These are phyloP conservation scores for Anser cygnoides DNA, from an alignment of 2,113 vertebrate species.

Conservation along the genomic window DNA sequence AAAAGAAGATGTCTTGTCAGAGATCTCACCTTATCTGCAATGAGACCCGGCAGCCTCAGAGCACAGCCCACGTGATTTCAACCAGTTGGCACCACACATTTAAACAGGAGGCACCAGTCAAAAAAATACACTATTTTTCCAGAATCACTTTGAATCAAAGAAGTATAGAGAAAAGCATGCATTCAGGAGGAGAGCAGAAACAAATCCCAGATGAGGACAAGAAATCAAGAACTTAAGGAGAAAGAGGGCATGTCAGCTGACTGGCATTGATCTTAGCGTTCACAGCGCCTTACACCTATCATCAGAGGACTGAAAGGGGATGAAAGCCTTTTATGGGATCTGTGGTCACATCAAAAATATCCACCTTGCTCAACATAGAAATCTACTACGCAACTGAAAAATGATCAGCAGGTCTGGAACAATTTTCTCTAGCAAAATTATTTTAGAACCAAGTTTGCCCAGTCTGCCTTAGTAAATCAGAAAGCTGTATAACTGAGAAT, in stretches of 20 bases:
- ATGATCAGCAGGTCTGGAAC: neutral
- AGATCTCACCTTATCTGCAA: neutral
- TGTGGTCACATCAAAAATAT: neutral
- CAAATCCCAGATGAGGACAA: neutral
- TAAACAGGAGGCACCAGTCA: neutral
- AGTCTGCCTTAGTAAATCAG: neutral
- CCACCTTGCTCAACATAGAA: neutral
- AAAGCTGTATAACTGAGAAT: neutral
- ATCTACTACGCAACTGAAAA: neutral
- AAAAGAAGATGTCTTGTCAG: neutral
- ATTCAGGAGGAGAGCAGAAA: neutral
- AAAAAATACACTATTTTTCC: neutral
- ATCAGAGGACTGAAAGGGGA: neutral
- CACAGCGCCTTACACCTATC: neutral
- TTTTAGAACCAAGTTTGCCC: neutral
- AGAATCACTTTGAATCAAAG: neutral
- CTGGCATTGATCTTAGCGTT: neutral
- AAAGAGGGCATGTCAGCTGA: neutral
- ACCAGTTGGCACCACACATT: neutral
- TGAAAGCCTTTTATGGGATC: neutral
- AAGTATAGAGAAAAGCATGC: neutral
- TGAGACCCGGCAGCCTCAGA: neutral
- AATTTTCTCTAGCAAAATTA: neutral
- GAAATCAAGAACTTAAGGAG: neutral
- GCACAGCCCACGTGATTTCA: neutral